Conservation (phyloP, 2,888 invertebrate genomes). For the Chouioia cunea region DNA sequence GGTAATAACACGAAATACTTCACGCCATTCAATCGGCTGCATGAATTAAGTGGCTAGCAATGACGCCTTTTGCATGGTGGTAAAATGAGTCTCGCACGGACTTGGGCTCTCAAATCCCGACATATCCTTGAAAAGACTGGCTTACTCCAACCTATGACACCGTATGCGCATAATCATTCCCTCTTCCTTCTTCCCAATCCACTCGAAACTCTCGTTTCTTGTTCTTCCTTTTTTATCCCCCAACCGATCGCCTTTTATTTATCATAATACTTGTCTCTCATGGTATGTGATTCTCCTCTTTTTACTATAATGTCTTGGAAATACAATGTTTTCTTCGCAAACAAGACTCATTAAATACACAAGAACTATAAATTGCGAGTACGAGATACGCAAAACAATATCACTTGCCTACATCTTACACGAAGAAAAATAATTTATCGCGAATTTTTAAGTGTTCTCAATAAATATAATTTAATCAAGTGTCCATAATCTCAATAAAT, state of each 20-base stretch:
- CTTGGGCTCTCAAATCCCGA: no score
- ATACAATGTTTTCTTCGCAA: no score
- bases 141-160: constrained; percentile 30
- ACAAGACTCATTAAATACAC: no score
- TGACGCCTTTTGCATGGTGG: constrained; percentile 8
- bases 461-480: no score
- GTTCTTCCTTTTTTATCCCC: not conserved
- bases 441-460: no score
- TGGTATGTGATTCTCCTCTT: no score
- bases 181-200: constrained; percentile 15
- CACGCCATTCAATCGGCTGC: constrained; percentile 7
- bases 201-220: not conserved
- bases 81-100: constrained; percentile 13
- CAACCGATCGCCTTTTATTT: not conserved
- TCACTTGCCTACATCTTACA: no score
- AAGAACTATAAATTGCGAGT: no score
- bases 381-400: no score
- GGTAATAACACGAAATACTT: constrained; percentile 33
- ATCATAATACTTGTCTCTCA: not conserved
- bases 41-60: constrained; percentile 17
- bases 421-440: no score
- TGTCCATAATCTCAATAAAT: no score
- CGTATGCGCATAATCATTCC: not conserved
- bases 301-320: no score
- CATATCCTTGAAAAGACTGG: constrained; percentile 30